A percentile compares a stretch with the other conserved stretches of the same genome.
These are phyloP conservation scores for Platanista minor DNA, from an alignment of 2,113 vertebrate genomes.

Conservation along the genomic window DNA sequence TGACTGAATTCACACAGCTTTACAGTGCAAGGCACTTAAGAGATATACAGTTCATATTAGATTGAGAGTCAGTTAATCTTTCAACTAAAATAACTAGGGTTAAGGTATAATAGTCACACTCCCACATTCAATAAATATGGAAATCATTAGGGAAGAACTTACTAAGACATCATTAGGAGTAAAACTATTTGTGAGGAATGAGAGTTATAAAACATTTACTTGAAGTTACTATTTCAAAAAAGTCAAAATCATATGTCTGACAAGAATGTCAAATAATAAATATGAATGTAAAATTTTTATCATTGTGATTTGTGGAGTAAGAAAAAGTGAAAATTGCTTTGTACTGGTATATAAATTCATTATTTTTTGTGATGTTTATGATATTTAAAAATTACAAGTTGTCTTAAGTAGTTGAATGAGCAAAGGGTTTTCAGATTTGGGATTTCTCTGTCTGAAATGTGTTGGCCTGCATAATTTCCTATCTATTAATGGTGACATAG, in stretches of 20 bases:
- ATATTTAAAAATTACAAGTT: neutral
- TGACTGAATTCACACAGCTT: neutral
- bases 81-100: neutral
- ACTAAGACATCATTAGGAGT: neutral
- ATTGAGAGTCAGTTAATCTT: neutral
- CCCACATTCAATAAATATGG: neutral
- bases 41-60: neutral
- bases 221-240: neutral
- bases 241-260: neutral
- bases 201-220: neutral
- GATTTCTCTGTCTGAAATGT: neutral
- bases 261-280: neutral
- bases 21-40: neutral
- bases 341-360: neutral
- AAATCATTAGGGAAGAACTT: neutral
- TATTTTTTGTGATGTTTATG: neutral
- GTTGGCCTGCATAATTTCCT: neutral
- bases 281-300: neutral
- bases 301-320: neutral
- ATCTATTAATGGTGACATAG: neutral
- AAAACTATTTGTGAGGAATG: neutral
- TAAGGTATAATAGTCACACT: neutral
- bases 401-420: neutral
- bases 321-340: neutral
- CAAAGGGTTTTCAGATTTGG: neutral